These are phyloP conservation scores for Microcaecilia unicolor DNA, from an alignment of 2,797 vertebrate genomes.

Conservation along the genomic window DNA sequence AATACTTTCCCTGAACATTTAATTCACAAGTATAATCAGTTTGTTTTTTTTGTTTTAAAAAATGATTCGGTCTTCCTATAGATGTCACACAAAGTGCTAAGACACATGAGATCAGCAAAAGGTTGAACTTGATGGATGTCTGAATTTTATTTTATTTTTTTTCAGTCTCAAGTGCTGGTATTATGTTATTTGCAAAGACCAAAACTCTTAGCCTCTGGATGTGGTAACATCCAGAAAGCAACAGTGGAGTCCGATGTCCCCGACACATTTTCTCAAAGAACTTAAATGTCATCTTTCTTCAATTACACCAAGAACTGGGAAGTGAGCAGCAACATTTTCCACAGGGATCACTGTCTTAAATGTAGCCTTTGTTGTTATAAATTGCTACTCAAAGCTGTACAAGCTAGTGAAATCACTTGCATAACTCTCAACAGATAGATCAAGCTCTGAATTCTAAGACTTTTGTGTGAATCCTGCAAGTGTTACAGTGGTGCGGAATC, in stretches of 20 bases:
- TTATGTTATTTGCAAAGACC: too few relatives aligned
- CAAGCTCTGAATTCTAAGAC: conserved; percentile 36
- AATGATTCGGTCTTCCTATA: too few relatives aligned
- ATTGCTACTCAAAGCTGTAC: conserved; percentile 51
- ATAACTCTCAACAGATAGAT: conserved; percentile 28
- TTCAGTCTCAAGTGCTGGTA: too few relatives aligned
- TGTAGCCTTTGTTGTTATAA: conserved; percentile 51
- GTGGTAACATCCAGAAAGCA: too few relatives aligned
- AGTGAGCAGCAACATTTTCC: conserved; percentile 49
- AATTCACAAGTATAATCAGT: too few relatives aligned
- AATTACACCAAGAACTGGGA: conserved; percentile 40
- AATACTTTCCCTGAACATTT: too few relatives aligned
- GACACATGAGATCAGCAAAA: too few relatives aligned
- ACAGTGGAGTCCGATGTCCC: conserved; percentile 23
- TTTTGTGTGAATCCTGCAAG: conserved; percentile 30
- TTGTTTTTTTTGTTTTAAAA: too few relatives aligned
- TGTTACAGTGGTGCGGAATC: conserved; percentile 23
- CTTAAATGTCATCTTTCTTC: conserved; percentile 49
- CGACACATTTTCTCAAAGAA: conserved; percentile 38
- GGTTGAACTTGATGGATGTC: too few relatives aligned
- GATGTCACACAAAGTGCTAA: too few relatives aligned
- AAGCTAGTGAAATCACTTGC: conserved; percentile 40
- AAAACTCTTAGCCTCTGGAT: too few relatives aligned
- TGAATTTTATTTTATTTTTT: too few relatives aligned
- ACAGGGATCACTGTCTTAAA: conserved; percentile 49